Percentiles rank a stretch among this genome's conserved stretches.
phyloP scores from a whole-genome alignment of 2,797 vertebrate species.

The Epinephelus awoara region DNA sequence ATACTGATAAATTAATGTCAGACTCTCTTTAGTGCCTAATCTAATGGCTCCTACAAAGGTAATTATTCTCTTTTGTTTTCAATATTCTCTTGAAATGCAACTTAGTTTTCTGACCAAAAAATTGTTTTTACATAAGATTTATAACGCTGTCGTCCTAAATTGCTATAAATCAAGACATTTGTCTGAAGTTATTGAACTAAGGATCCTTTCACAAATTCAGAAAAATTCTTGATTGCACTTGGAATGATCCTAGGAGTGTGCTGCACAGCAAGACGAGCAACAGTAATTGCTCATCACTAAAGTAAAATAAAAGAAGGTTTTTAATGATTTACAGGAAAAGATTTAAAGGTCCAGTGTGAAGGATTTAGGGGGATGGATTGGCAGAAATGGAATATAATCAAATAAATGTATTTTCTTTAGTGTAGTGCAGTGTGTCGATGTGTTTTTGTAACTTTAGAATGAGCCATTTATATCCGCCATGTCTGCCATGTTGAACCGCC shows the following conservation, averaged over 20 bases:
- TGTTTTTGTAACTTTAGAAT: too few relatives aligned
- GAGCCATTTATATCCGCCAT: too few relatives aligned
- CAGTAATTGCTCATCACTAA: conserved; percentile 3
- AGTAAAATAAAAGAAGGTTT: conserved; percentile 2
- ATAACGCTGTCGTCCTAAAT: conserved; percentile 17
- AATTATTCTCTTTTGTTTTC: not conserved
- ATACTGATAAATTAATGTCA: not conserved
- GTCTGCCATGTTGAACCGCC: too few relatives aligned
- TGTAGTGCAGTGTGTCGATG: too few relatives aligned
- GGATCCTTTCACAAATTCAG: conserved; percentile 9
- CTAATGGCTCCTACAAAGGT: not conserved
- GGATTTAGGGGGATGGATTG: too few relatives aligned
- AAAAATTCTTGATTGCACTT: conserved; percentile 55
- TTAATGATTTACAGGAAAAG: conserved; percentile 10
- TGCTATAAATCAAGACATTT: conserved; percentile 3
- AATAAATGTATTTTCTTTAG: too few relatives aligned
- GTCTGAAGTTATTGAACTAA: not conserved
- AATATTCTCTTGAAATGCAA: not conserved
- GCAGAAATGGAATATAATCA: too few relatives aligned
- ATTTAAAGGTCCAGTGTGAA: not conserved
- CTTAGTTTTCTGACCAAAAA: not conserved
- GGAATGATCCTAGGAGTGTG: conserved; percentile 31
- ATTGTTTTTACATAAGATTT: not conserved
- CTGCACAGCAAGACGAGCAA: conserved; percentile 37
- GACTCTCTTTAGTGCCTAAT: not conserved